Base-by-base conservation (phyloP, 2,888 invertebrate species). In the Acleris sparsana region DNA sequence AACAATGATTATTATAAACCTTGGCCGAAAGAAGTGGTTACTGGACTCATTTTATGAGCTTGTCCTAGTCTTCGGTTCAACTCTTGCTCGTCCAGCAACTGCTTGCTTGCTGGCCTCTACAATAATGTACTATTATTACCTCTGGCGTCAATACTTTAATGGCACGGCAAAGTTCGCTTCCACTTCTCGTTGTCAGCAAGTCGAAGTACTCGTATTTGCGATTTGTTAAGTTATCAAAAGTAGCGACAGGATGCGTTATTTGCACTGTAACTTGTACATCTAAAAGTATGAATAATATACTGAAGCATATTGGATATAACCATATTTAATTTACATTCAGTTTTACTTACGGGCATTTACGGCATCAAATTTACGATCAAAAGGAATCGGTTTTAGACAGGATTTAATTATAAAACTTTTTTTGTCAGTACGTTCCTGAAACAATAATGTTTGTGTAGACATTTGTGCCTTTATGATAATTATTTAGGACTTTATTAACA, bases 361-460 rank as follows among this genome's bases (percentile, higher is more conserved):
- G 0, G 58, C 18, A 7, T 55, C 17, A 3, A 62, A 57, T 17
- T 57, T 62, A 11, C 17, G 33, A 3, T 33, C 16, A 52, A 62
- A 57, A 69, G 78, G 83, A 17, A 52, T 20, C 0, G 82, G 72
- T 0, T 63, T 57, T 2, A 87, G 53, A 71, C 83, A 84, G 1
- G 80, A 73, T 6, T 74, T 1, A 17, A 82, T 80, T 0, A 49
- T 20, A 69, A 82, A 80, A 3, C 69, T 25, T 11, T 72, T 74
- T 71, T 69, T 62, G 17, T 64, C 64, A 13, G 61, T 62, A 11
- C 76, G 75, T 33, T 70, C 70, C 80, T 80, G 70, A 49, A 76
- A 74, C 68, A 59, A 53, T 51, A 53, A 18, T 11, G 6, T 1
- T 11, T 20, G 13, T 17, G 9, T 11, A 4, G 39, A 11, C 13